A percentile compares a stretch with the other conserved stretches of the same genome.
These are phyloP conservation scores for Phrynosoma blainvillii DNA, from an alignment of 2,113 vertebrate genomes.

Conservation along the genomic window DNA sequence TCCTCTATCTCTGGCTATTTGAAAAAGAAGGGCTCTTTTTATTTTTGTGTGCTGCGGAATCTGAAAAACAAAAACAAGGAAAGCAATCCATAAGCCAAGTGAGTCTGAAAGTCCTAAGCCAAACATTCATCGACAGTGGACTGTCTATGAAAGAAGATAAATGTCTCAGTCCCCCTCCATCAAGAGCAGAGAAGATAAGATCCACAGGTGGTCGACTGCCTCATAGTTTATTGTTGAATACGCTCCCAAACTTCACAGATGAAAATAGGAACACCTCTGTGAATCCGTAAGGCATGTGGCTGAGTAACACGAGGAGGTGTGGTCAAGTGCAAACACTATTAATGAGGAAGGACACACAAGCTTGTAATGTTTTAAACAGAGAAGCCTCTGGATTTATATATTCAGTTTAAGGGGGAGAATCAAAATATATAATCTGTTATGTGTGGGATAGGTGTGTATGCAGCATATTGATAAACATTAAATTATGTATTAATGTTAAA, in stretches of 20 bases:
- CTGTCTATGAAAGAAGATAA: background rate
- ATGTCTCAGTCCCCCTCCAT: background rate
- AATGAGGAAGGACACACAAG: no score
- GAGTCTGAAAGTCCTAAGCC: background rate
- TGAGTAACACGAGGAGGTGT: no score
- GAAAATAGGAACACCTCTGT: no score
- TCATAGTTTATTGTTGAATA: background rate
- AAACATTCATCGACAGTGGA: background rate
- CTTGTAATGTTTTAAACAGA: no score
- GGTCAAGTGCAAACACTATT: no score
- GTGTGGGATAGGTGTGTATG: no score
- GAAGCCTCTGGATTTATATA: no score
- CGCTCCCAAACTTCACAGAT: background rate
- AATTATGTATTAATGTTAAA: no score
- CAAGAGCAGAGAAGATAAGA: background rate
- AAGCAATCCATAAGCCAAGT: conserved; percentile 3
- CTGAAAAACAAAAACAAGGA: conserved; percentile 28
- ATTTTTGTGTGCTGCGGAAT: conserved; percentile 30
- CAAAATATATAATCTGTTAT: no score
- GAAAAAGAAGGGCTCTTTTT: conserved; percentile 23
- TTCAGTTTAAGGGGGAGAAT: no score
- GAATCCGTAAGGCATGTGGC: no score
- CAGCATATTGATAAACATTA: no score
- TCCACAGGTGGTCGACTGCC: background rate
- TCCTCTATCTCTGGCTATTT: conserved; percentile 19